Conservation (phyloP, 2,797 vertebrate genomes). For the Diplodus puntazzo region DNA sequence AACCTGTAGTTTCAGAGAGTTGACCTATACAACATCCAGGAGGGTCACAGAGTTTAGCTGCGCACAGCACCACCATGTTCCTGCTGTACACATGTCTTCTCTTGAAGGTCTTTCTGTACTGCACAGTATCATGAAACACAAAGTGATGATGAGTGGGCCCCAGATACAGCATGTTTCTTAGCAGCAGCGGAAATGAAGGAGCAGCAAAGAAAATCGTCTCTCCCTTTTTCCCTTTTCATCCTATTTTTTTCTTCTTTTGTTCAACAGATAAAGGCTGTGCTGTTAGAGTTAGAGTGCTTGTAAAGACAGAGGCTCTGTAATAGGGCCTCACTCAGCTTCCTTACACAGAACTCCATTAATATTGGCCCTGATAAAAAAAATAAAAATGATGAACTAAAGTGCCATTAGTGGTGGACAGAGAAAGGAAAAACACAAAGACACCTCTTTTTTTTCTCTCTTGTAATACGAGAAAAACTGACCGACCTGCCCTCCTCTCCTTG, state of each 20-base stretch:
- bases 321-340: constrained; percentile 25
- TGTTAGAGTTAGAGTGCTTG: not conserved
- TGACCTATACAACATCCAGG: not conserved
- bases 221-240: not conserved
- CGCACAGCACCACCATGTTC: not conserved
- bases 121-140: not conserved
- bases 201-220: constrained; percentile 6
- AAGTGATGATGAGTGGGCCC: constrained; percentile 6
- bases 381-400: not conserved
- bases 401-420: constrained; percentile 1
- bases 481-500: not conserved
- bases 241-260: not conserved
- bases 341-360: constrained; percentile 7
- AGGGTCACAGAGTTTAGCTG: not conserved
- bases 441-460: not conserved
- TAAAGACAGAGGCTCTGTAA: constrained; percentile 2
- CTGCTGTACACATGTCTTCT: not conserved
- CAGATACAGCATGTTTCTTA: constrained; percentile 23
- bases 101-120: not conserved
- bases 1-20: not conserved
- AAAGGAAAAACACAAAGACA: not conserved
- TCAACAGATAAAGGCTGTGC: not conserved
- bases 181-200: constrained; percentile 26
- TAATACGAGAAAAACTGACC: not conserved
- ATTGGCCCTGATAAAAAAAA: not conserved